A percentile compares a stretch with the other conserved stretches of the same genome.
These are phyloP conservation scores for Chloroceryle amazona DNA, from an alignment of 2,797 vertebrate species.

Conservation along the genomic window DNA sequence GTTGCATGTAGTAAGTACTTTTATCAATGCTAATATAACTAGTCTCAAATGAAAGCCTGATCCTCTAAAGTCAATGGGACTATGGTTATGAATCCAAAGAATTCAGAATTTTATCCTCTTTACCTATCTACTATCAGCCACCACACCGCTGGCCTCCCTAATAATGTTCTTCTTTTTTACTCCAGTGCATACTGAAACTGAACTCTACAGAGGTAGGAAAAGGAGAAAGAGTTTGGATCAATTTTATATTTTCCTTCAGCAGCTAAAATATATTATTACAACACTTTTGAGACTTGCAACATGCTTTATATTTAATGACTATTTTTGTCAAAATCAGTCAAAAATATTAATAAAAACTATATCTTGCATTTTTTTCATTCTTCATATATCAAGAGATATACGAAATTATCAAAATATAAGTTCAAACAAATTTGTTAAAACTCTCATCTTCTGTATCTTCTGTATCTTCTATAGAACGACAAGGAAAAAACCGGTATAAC, in stretches of 20 bases:
- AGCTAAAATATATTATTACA: neutral
- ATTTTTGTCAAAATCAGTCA: neutral
- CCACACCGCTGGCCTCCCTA: neutral
- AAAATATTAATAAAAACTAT: neutral
- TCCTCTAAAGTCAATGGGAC: neutral
- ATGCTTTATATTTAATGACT: neutral
- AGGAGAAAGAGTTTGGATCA: neutral
- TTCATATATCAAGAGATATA: neutral
- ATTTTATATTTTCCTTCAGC: neutral
- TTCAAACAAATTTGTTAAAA: neutral
- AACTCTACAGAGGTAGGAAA: neutral
- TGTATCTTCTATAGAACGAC: neutral
- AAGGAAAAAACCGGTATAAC: neutral
- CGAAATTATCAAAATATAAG: neutral
- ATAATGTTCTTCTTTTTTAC: neutral
- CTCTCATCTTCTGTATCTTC: rapidly evolving
- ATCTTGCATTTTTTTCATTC: neutral
- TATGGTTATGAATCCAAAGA: neutral
- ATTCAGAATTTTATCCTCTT: neutral
- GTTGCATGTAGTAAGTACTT: neutral
- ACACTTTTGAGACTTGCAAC: neutral
- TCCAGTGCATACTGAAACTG: neutral
- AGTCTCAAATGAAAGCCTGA: neutral
- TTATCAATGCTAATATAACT: neutral
- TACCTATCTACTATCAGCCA: neutral